Conservation (phyloP, 2,113 vertebrate genomes). For the Dissostichus mawsoni region DNA sequence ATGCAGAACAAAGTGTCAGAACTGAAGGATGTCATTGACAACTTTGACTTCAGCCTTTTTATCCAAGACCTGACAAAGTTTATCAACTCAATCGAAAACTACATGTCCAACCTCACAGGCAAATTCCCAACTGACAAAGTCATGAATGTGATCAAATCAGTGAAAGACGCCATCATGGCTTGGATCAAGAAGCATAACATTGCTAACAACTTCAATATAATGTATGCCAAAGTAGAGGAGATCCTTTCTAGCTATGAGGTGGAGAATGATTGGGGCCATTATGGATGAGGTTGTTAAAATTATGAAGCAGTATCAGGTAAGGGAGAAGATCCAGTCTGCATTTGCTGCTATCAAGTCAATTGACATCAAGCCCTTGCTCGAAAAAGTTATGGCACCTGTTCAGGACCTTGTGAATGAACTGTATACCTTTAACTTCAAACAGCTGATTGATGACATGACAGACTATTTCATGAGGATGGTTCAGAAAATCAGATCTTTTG, state of each 20-base stretch:
- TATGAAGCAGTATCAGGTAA: conserved; percentile 86
- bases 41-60: conserved; percentile 81
- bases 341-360: conserved; percentile 80
- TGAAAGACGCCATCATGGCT: conserved; percentile 80
- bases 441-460: conserved; percentile 85
- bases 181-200: conserved; percentile 85
- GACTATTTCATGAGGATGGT: conserved; percentile 82
- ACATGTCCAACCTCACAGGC: conserved; percentile 75
- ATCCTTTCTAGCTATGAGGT: conserved; percentile 86
- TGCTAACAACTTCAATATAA: conserved; percentile 79
- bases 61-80: conserved; percentile 80
- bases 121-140: conserved; percentile 83
- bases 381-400: conserved; percentile 77
- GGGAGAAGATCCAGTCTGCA: conserved; percentile 84
- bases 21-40: conserved; percentile 85
- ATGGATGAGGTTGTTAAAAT: conserved; percentile 87
- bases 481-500: conserved; percentile 85
- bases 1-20: conserved; percentile 84
- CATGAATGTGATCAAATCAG: conserved; percentile 78
- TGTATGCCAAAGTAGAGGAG: conserved; percentile 78
- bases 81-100: conserved; percentile 75
- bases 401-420: conserved; percentile 83
- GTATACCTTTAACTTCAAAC: conserved; percentile 85
- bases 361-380: conserved; percentile 81
- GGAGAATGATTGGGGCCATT: conserved; percentile 84